These are phyloP conservation scores for Calameuta filiformis DNA, from an alignment of 2,888 invertebrate genomes.

Conservation along the genomic window DNA sequence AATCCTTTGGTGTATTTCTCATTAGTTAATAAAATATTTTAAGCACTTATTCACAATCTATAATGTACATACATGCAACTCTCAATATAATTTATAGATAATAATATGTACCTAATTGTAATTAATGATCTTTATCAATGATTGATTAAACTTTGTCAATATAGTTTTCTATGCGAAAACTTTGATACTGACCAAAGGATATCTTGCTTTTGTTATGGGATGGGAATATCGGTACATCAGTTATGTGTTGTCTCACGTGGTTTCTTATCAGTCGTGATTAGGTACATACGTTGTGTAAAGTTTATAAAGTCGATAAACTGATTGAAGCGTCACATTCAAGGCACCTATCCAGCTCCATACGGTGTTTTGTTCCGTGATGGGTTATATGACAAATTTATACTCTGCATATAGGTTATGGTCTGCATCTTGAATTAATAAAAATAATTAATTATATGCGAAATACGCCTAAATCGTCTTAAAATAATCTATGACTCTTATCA, in stretches of 20 bases:
- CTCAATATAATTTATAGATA: neutral
- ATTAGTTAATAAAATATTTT: neutral
- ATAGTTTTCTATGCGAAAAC: neutral
- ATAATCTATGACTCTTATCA: neutral
- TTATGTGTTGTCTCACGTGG: neutral
- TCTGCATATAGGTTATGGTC: neutral
- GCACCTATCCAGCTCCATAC: neutral
- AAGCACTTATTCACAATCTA: neutral
- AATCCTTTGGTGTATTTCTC: neutral
- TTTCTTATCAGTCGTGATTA: slow-evolving; percentile 4
- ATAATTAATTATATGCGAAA: neutral
- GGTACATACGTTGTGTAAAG: neutral
- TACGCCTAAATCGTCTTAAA: neutral
- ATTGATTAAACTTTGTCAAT: neutral
- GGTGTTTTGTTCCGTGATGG: neutral
- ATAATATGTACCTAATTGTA: neutral
- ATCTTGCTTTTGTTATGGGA: neutral
- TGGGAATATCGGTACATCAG: neutral
- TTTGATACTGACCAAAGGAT: neutral
- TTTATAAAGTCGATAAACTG: slow-evolving; percentile 2
- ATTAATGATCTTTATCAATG: neutral
- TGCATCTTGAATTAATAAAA: neutral
- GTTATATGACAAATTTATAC: neutral
- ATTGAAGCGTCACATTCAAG: neutral
- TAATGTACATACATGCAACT: neutral